phyloP scores from a whole-genome alignment of 2,797 vertebrate genomes.

The Eidolon dupreanum region DNA sequence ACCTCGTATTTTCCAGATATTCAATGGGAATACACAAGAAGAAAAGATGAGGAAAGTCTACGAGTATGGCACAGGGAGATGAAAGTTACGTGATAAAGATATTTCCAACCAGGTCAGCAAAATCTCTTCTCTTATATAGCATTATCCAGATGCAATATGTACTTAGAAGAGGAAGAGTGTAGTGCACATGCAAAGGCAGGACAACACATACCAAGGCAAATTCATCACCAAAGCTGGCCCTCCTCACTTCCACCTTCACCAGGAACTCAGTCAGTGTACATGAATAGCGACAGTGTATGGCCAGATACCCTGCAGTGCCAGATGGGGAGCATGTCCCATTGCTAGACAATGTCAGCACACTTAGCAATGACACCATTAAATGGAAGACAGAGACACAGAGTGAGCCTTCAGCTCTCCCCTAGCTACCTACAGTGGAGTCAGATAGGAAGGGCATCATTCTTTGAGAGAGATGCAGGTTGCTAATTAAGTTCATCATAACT shows the following conservation, averaged over 20 bases:
- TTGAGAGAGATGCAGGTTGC: background rate
- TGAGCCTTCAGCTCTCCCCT: background rate
- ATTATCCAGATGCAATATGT: background rate
- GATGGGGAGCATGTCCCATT: background rate
- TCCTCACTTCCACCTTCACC: background rate
- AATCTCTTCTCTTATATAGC: background rate
- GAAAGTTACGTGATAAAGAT: background rate
- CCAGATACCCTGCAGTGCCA: background rate
- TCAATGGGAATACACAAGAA: background rate
- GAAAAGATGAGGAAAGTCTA: background rate
- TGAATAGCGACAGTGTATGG: background rate
- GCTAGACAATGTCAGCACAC: background rate
- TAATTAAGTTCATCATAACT: background rate
- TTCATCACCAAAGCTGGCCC: background rate
- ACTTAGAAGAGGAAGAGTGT: background rate
- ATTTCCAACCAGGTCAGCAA: background rate
- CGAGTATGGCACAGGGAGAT: background rate
- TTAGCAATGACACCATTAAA: background rate
- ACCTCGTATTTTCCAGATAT: background rate
- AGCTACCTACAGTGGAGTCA: background rate
- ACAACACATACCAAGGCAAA: background rate
- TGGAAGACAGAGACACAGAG: background rate
- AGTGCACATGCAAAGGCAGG: background rate
- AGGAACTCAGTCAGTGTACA: background rate
- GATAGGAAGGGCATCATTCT: background rate